Percentiles rank a stretch among this genome's conserved stretches.
phyloP scores from a whole-genome alignment of 2,797 vertebrate genomes.

The Cichlasoma orientale region DNA sequence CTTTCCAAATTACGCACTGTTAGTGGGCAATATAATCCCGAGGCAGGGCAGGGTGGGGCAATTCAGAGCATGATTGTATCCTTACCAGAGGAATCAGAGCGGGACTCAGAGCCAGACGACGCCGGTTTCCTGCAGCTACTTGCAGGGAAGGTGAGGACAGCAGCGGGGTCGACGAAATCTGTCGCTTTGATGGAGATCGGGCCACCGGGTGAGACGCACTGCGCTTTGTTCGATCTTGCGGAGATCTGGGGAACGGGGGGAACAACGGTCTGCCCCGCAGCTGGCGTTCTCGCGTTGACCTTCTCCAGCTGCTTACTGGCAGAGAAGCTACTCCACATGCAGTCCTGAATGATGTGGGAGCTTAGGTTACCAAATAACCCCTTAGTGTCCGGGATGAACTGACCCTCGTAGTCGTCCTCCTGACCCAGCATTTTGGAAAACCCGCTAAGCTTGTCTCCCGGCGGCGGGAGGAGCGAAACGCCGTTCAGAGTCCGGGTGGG shows the following conservation, averaged over 20 bases:
- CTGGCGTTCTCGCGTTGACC: conserved; percentile 82
- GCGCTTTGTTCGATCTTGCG: conserved; percentile 60
- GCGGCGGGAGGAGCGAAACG: conserved; percentile 57
- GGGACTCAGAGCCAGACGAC: conserved; percentile 94
- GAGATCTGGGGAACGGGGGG: conserved; percentile 52
- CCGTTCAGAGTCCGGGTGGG: conserved; percentile 81
- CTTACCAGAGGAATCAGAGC: conserved; percentile 97
- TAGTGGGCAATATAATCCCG: conserved; percentile 54
- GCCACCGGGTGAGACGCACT: conserved; percentile 65
- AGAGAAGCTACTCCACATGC: conserved; percentile 98
- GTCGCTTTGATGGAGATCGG: conserved; percentile 48
- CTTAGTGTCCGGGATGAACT: conserved; percentile 76
- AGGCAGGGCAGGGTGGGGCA: conserved; percentile 59
- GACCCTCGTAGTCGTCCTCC: conserved; percentile 83
- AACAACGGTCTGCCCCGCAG: conserved; percentile 52
- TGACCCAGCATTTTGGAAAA: conserved; percentile 76
- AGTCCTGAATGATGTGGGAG: conserved; percentile 94
- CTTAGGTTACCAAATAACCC: conserved; percentile 88
- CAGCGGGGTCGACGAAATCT: conserved; percentile 88
- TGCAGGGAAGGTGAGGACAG: conserved; percentile 88
- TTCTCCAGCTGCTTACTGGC: conserved; percentile 91
- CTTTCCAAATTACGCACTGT: conserved; percentile 67
- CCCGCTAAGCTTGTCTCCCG: conserved; percentile 81
- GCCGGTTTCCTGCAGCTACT: conserved; percentile 84
- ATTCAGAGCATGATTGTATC: conserved; percentile 41